Evolutionary conservation across 2,888 invertebrate genomes (phyloP), one percentile per base, ranked within the genome.

Genomic region (Dioctria rufipes): DNA sequence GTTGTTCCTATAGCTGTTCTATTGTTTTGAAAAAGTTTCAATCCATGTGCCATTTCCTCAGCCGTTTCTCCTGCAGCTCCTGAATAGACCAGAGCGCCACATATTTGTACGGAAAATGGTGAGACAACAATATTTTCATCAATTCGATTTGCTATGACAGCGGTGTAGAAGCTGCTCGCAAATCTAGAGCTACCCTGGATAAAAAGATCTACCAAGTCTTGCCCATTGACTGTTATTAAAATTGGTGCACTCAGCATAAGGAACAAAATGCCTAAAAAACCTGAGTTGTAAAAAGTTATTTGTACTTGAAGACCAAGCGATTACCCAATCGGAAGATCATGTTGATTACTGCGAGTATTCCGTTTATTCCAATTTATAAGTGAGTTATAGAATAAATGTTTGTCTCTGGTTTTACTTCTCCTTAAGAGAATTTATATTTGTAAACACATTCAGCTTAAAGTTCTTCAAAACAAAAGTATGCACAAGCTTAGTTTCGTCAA

Each of bases 51-150:
- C 40, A 94, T 88, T 86, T 94, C 92, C 3, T 88, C 86, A 81
- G 92, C 91, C 0, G 94, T 94, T 9, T 88, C 83, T 0, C 92
- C 92, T 0, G 90, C 89, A 0, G 95, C 92, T 0, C 95, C 96
- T 86, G 95, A 93, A 73, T 92, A 93, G 0, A 95, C 90, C 85
- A 95, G 91, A 0, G 93, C 93, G 67, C 95, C 87, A 1, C 94
- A 92, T 81, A 94, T 87, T 87, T 95, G 95, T 81, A 95, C 88
- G 11, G 95, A 95, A 80, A 95, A 90, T 0, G 96, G 95, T 0
- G 95, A 96, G 77, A 95, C 86, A 8, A 95, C 89, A 75, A 95
- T 89, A 88, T 95, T 95, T 54, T 91, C 91, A 3, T 89, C 85
- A 3, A 92, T 90, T 42, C 89, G 88, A 6, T 90, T 88, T 0